Evolutionary conservation across 2,797 vertebrate genomes (phyloP).

Genomic region (Xenops minutus): DNA sequence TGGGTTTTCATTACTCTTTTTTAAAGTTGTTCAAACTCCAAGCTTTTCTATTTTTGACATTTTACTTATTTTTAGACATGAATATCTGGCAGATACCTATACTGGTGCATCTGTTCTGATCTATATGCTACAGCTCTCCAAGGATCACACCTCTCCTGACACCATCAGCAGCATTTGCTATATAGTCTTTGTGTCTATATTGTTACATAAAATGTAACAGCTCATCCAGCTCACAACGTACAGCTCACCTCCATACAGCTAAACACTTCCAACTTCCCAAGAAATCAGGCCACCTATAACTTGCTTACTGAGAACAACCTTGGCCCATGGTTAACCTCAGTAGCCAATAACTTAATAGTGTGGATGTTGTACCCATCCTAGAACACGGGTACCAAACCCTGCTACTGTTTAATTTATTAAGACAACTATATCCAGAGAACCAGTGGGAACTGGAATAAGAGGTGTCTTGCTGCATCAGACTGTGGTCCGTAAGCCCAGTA

Average conservation of each 20-base stretch:
- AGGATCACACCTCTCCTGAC: neutral
- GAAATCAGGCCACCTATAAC: fast-evolving
- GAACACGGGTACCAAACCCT: neutral
- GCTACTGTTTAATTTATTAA: neutral
- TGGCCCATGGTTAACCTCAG: neutral
- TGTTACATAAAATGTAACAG: neutral
- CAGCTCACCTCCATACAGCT: neutral
- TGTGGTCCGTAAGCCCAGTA: neutral
- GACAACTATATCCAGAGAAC: neutral
- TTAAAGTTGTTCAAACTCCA: neutral
- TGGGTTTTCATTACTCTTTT: fast-evolving
- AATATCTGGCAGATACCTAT: neutral
- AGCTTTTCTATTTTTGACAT: neutral
- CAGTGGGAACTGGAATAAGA: neutral
- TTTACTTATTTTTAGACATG: neutral
- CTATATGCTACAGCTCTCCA: neutral
- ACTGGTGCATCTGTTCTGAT: neutral
- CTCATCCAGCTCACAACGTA: neutral
- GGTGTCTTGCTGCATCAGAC: neutral
- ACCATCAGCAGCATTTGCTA: neutral
- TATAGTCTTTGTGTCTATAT: neutral
- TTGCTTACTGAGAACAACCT: neutral
- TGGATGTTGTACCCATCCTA: neutral
- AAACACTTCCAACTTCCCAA: neutral
- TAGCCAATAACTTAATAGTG: neutral